Evolutionary conservation across 2,888 invertebrate genomes (phyloP).

Genomic region (Mesorhabditis belari): DNA sequence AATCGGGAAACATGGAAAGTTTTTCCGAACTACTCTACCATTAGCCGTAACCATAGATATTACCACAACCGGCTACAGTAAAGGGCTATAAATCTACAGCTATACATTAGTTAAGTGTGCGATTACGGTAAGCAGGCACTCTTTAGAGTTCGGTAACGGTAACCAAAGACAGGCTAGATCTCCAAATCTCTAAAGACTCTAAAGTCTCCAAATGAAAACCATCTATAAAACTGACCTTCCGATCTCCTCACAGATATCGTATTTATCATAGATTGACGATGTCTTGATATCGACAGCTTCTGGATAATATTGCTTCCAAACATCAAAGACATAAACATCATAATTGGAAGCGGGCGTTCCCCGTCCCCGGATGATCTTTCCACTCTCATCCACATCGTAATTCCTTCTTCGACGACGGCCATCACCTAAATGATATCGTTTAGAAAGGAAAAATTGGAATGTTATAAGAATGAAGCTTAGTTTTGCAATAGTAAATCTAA

Average conservation of each 20-base stretch:
- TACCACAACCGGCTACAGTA: too few relatives aligned
- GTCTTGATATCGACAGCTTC: constrained; percentile 93
- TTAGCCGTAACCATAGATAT: too few relatives aligned
- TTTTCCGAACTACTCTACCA: too few relatives aligned
- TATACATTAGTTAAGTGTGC: too few relatives aligned
- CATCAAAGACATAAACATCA: constrained; percentile 90
- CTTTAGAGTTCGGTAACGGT: too few relatives aligned
- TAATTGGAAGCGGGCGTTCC: constrained; percentile 65
- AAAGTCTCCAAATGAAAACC: not conserved
- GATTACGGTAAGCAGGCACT: not conserved
- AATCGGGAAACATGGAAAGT: constrained; percentile 60
- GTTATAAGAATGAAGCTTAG: too few relatives aligned
- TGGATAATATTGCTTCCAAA: constrained; percentile 93
- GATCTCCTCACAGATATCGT: constrained; percentile 97
- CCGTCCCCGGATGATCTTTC: constrained; percentile 64
- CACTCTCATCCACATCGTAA: constrained; percentile 50
- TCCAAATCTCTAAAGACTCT: constrained; percentile 9
- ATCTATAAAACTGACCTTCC: constrained; percentile 66
- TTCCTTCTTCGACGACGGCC: constrained; percentile 21
- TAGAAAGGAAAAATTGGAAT: too few relatives aligned
- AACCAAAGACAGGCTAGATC: too few relatives aligned
- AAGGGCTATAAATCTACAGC: too few relatives aligned
- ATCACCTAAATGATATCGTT: too few relatives aligned
- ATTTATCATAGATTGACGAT: constrained; percentile 89
- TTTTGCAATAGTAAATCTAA: too few relatives aligned